phyloP scores from a whole-genome alignment of 2,797 vertebrate species.

The Channallabes apus region DNA sequence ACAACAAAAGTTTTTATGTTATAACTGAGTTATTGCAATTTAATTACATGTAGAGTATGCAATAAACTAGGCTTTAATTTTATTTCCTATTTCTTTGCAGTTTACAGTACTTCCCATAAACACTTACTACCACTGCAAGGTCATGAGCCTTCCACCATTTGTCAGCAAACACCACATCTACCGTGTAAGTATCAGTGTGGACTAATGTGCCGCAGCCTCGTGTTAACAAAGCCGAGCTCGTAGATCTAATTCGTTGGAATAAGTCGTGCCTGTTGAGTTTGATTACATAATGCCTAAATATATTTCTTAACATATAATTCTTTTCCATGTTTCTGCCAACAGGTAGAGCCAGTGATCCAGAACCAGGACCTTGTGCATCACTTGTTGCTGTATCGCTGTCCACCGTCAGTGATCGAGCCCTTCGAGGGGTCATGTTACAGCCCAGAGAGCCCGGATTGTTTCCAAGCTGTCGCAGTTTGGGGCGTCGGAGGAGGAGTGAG shows the following conservation, averaged over 20 bases:
- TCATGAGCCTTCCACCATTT: slow-evolving; percentile 70
- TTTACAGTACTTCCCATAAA: slow-evolving; percentile 66
- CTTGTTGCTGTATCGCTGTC: slow-evolving; percentile 69
- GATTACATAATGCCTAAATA: not conserved
- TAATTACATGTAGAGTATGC: too few species aligned
- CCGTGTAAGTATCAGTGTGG: slow-evolving; percentile 65
- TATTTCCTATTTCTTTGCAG: slow-evolving; percentile 61
- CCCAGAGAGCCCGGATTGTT: slow-evolving; percentile 11
- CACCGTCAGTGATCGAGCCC: slow-evolving; percentile 40
- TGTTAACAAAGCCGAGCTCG: not conserved
- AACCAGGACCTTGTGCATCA: slow-evolving; percentile 67
- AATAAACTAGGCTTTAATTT: too few species aligned
- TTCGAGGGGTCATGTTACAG: slow-evolving; percentile 55
- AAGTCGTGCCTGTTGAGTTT: not conserved
- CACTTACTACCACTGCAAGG: slow-evolving; percentile 80
- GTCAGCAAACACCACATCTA: slow-evolving; percentile 76
- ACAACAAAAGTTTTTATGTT: too few species aligned
- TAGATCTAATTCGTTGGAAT: not conserved
- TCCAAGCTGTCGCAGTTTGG: slow-evolving; percentile 64
- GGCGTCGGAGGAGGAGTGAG: slow-evolving; percentile 71
- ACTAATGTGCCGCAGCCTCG: not conserved
- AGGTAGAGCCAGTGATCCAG: slow-evolving; percentile 69
- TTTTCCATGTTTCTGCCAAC: not conserved
- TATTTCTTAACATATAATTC: not conserved
- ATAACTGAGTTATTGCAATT: too few species aligned